Percentiles rank a stretch among this genome's conserved stretches.
phyloP scores from a whole-genome alignment of 2,888 invertebrate species.

The Scaptomyza cyrtandrae region DNA sequence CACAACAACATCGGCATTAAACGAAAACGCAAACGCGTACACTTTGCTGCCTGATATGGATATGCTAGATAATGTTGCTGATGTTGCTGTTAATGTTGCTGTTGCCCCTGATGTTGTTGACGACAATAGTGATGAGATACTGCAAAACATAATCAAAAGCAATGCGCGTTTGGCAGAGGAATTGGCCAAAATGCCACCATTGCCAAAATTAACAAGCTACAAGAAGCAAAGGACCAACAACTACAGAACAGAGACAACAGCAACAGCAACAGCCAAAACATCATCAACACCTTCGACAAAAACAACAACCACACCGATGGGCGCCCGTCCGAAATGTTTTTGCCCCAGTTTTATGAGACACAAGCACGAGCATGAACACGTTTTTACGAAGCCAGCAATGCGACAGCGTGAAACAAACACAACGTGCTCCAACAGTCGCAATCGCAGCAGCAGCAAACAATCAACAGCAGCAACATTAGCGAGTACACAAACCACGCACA shows the following conservation, averaged over 20 bases:
- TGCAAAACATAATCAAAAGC: constrained; percentile 78
- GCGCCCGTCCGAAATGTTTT: constrained; percentile 62
- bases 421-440: constrained; percentile 42
- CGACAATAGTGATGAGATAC: constrained; percentile 69
- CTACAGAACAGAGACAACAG: constrained; percentile 23
- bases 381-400: constrained; percentile 33
- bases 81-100: constrained; percentile 28
- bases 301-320: constrained; percentile 33
- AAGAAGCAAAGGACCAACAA: constrained; percentile 41
- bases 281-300: constrained; percentile 29
- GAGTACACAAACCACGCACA: constrained; percentile 67
- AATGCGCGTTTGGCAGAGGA: constrained; percentile 76
- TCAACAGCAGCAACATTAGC: constrained; percentile 52
- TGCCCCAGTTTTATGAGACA: constrained; percentile 73
- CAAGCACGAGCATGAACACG: constrained; percentile 58
- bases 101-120: constrained; percentile 26
- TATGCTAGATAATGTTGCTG: constrained; percentile 27
- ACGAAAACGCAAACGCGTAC: constrained; percentile 77
- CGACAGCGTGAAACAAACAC: constrained; percentile 26
- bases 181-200: constrained; percentile 80
- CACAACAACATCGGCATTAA: constrained; percentile 38
- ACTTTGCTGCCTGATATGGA: constrained; percentile 72
- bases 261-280: constrained; percentile 8
- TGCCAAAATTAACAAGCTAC: constrained; percentile 66
- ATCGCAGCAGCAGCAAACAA: constrained; percentile 26